A percentile compares a stretch with the other conserved stretches of the same genome.
Evolutionary conservation across 1,140 invertebrate species (phyloP).

Genomic region (Meloidogyne floridensis): DNA sequence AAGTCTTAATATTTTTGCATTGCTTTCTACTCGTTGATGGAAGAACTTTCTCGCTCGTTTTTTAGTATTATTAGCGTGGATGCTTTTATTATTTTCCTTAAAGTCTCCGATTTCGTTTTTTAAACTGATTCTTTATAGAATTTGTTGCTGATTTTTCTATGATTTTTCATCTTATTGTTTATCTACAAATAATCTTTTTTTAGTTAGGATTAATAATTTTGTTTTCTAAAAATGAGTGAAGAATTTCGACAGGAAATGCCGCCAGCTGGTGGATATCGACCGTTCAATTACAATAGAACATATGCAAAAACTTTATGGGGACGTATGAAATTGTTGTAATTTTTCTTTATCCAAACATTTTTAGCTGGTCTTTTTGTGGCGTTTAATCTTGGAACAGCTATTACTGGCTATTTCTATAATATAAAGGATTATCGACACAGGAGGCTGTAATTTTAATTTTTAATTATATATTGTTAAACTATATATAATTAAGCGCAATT

Average conservation of each 20-base stretch:
- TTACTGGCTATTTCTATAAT: slow-evolving; percentile 52
- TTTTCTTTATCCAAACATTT: not conserved
- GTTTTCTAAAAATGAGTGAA: not conserved
- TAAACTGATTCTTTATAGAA: too few species aligned
- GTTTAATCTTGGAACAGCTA: slow-evolving; percentile 57
- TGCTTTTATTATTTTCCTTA: too few species aligned
- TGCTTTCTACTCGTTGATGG: too few species aligned
- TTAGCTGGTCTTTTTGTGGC: slow-evolving; percentile 17
- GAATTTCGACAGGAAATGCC: slow-evolving; percentile 66
- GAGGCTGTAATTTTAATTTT: not conserved
- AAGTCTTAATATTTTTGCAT: too few species aligned
- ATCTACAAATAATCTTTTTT: not conserved
- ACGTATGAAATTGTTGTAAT: slow-evolving; percentile 49
- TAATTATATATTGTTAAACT: not conserved
- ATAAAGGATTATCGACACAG: slow-evolving; percentile 35
- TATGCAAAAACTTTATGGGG: slow-evolving; percentile 59
- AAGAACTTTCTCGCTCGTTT: too few species aligned
- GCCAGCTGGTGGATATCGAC: slow-evolving; percentile 66
- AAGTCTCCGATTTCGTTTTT: too few species aligned
- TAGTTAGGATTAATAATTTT: not conserved
- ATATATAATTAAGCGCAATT: slow-evolving; percentile 56
- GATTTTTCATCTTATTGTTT: too few species aligned
- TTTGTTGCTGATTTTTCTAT: too few species aligned
- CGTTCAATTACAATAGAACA: slow-evolving; percentile 56
- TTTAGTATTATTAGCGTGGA: too few species aligned